A percentile compares a stretch with the other conserved stretches of the same genome.
phyloP scores from a whole-genome alignment of 2,797 vertebrate genomes.

The Sebastes diaconus region DNA sequence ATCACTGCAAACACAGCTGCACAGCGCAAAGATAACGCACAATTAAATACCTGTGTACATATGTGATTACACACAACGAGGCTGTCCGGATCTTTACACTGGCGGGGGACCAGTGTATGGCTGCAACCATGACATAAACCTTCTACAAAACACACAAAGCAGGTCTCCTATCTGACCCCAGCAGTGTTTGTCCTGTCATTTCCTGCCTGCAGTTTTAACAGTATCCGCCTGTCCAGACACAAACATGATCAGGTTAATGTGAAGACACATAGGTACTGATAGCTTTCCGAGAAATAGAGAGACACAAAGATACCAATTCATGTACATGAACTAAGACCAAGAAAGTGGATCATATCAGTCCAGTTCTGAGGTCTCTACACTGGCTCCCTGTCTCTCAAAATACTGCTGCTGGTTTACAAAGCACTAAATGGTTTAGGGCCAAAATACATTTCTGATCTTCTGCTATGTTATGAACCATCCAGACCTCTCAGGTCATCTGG shows the following conservation, averaged over 20 bases:
- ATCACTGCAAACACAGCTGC: constrained; percentile 57
- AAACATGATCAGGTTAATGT: neutral
- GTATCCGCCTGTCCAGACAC: neutral
- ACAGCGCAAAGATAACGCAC: constrained; percentile 39
- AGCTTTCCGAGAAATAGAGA: neutral
- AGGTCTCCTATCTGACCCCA: constrained; percentile 40
- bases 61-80: constrained; percentile 9
- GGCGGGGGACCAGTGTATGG: neutral
- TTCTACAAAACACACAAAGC: neutral
- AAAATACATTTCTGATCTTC: too few relatives aligned
- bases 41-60: neutral
- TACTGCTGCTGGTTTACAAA: too few relatives aligned
- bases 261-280: neutral
- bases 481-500: too few relatives aligned
- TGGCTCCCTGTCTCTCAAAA: too few relatives aligned
- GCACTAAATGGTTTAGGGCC: rapidly evolving
- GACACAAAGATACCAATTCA: neutral
- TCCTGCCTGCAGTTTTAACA: neutral
- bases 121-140: constrained; percentile 2
- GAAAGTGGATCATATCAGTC: too few relatives aligned
- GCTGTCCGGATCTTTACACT: neutral
- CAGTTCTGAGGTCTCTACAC: too few relatives aligned
- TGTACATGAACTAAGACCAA: too few relatives aligned
- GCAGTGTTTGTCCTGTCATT: constrained; percentile 53
- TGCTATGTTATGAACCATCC: too few relatives aligned